Evolutionary conservation across 2,797 vertebrate species (phyloP).

Genomic region (Staurois parvus): DNA sequence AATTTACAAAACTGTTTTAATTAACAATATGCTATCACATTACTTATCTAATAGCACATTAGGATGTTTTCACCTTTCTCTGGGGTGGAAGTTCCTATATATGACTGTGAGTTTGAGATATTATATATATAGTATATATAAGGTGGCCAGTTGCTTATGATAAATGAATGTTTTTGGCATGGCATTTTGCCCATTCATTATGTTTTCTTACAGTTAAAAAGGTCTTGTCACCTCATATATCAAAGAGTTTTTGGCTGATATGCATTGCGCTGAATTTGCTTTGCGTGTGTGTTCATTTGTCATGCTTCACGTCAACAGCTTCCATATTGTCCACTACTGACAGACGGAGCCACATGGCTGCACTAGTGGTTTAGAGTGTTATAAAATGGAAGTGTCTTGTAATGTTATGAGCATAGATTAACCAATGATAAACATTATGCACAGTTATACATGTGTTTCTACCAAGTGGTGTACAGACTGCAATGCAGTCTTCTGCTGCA

Average conservation of each 20-base stretch:
- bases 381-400: neutral
- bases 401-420: neutral
- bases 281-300: conserved; percentile 8
- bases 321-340: neutral
- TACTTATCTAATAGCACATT: neutral
- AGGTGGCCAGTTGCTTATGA: conserved; percentile 1
- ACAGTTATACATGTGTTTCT: too few species aligned
- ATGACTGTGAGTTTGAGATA: neutral
- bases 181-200: conserved; percentile 1
- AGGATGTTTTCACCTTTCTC: neutral
- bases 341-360: neutral
- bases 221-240: conserved; percentile 28
- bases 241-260: neutral
- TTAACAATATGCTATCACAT: neutral
- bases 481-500: too few species aligned
- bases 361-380: neutral
- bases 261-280: conserved; percentile 1
- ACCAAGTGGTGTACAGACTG: too few species aligned
- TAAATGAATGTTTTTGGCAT: neutral
- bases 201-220: neutral
- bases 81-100: conserved; percentile 13
- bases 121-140: conserved; percentile 7
- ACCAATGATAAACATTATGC: too few species aligned
- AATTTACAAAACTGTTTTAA: neutral
- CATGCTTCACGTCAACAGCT: conserved; percentile 2